A percentile compares a stretch with the other conserved stretches of the same genome.
phyloP scores from a whole-genome alignment of 2,888 invertebrate species.

The Chirona hameri region DNA sequence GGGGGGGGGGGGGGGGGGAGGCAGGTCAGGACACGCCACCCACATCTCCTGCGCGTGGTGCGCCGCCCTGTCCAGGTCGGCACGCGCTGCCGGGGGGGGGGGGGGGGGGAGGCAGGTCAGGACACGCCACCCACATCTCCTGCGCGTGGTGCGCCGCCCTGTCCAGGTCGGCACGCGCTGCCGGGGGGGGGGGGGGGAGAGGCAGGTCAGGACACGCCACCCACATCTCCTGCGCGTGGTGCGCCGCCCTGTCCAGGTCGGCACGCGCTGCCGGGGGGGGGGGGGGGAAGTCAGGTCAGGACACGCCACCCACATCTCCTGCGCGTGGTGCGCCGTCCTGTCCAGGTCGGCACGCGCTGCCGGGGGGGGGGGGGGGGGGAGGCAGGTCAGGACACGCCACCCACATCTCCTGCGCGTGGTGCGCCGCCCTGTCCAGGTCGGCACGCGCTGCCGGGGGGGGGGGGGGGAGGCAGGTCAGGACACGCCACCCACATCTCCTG shows the following conservation, averaged over 20 bases:
- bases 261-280: slow-evolving; percentile 39
- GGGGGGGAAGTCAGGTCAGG: no score
- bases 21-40: slow-evolving; percentile 93
- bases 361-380: no score
- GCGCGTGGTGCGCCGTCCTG: slow-evolving; percentile 62
- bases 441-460: slow-evolving; percentile 39
- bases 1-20: no score
- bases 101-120: no score
- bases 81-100: slow-evolving; percentile 39
- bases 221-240: slow-evolving; percentile 86
- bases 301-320: slow-evolving; percentile 90
- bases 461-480: no score
- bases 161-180: slow-evolving; percentile 42
- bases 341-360: slow-evolving; percentile 42
- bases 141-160: slow-evolving; percentile 66
- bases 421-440: slow-evolving; percentile 48
- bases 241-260: slow-evolving; percentile 48
- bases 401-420: slow-evolving; percentile 86
- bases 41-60: slow-evolving; percentile 83
- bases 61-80: slow-evolving; percentile 46
- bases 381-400: slow-evolving; percentile 90
- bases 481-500: slow-evolving; percentile 93
- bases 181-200: slow-evolving; percentile 37
- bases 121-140: slow-evolving; percentile 89
- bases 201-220: slow-evolving; percentile 90